phyloP scores from a whole-genome alignment of 2,888 invertebrate genomes.

The Caradrina kadenii region DNA sequence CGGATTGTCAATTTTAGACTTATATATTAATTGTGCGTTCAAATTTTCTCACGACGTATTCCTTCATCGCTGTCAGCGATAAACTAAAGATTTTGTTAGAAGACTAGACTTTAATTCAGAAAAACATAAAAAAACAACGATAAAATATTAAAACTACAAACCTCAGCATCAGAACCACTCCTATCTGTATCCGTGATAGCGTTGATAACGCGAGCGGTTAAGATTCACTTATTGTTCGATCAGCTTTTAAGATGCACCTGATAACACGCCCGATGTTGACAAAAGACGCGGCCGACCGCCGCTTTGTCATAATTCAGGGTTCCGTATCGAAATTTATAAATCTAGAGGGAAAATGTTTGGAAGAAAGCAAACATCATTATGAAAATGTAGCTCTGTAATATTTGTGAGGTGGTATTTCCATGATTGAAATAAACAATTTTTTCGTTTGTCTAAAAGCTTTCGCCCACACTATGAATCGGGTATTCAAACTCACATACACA shows the following conservation, averaged over 20 bases:
- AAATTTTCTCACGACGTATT: too few relatives aligned
- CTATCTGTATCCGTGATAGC: conserved; percentile 71
- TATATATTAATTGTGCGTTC: too few relatives aligned
- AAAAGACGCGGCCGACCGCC: conserved; percentile 81
- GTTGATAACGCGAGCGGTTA: conserved; percentile 85
- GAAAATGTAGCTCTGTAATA: neutral
- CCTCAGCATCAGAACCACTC: conserved; percentile 55
- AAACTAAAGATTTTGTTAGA: too few relatives aligned
- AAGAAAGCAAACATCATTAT: neutral
- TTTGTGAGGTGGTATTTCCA: too few relatives aligned
- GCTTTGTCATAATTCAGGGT: conserved; percentile 82
- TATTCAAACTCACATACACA: too few relatives aligned
- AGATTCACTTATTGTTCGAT: conserved; percentile 89
- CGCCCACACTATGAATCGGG: too few relatives aligned
- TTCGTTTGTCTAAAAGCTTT: too few relatives aligned
- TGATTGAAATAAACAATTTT: too few relatives aligned
- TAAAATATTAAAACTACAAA: conserved; percentile 4
- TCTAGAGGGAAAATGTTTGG: neutral
- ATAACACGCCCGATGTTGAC: conserved; percentile 86
- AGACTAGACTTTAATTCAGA: too few relatives aligned
- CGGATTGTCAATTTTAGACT: too few relatives aligned
- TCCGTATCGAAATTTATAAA: conserved; percentile 55
- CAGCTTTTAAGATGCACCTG: conserved; percentile 86
- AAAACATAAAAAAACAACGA: neutral
- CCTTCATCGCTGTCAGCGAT: fast-evolving